These are phyloP conservation scores for Lipotes vexillifer DNA, from an alignment of 2,113 vertebrate species.

Conservation along the genomic window DNA sequence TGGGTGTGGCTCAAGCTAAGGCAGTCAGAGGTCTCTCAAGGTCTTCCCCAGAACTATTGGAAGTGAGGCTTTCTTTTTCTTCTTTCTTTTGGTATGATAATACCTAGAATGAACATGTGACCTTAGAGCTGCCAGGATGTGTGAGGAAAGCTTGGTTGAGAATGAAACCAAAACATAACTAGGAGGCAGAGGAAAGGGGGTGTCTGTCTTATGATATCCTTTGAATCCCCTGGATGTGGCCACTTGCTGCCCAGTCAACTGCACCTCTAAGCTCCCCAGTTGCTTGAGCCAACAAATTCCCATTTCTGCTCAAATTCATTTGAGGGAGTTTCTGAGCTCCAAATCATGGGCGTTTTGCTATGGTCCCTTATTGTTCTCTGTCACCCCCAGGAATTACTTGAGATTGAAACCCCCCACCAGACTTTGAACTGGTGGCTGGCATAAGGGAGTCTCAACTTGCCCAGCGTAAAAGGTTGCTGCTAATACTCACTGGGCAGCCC, in stretches of 20 bases:
- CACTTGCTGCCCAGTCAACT: background rate
- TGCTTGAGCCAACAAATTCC: background rate
- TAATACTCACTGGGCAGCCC: background rate
- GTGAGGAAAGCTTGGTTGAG: background rate
- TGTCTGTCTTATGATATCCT: background rate
- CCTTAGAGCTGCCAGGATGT: background rate
- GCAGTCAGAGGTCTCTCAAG: background rate
- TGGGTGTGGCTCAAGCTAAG: background rate
- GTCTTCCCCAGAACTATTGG: background rate
- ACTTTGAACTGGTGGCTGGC: background rate
- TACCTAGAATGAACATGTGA: background rate
- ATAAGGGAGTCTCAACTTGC: background rate
- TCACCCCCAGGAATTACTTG: background rate
- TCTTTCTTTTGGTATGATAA: background rate
- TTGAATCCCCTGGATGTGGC: too few species aligned
- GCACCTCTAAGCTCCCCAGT: background rate
- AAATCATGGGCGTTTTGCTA: background rate
- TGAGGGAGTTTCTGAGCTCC: background rate
- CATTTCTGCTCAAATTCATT: background rate
- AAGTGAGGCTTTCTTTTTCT: background rate
- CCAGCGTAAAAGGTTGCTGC: background rate
- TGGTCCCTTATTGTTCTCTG: background rate
- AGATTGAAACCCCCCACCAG: background rate
- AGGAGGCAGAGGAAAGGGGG: background rate
- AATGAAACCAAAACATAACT: background rate